Evolutionary conservation across 2,797 vertebrate species (phyloP).

Genomic region (Siniperca obscura): DNA sequence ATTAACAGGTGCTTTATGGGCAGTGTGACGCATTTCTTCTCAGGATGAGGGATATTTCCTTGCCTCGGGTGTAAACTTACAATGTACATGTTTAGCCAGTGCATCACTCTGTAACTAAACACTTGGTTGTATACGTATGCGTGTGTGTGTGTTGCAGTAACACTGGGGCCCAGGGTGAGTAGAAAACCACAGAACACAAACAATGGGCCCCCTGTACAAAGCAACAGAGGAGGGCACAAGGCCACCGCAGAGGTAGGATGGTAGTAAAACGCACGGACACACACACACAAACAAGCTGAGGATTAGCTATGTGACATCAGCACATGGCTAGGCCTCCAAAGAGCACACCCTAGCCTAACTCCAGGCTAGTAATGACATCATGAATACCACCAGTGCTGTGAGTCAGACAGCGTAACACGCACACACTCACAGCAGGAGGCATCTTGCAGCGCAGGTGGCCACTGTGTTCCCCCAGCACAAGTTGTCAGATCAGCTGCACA

Average conservation of each 20-base stretch:
- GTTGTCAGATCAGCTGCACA: conserved; percentile 61
- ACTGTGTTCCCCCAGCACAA: conserved; percentile 35
- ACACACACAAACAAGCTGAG: conserved; percentile 60
- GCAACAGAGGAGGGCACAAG: conserved; percentile 54
- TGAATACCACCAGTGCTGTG: conserved; percentile 66
- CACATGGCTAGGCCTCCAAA: conserved; percentile 60
- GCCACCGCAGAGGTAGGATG: conserved; percentile 67
- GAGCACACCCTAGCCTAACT: conserved; percentile 61
- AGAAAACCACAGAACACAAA: conserved; percentile 77
- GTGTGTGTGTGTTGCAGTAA: conserved; percentile 54
- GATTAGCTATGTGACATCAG: conserved; percentile 72
- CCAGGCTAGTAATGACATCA: conserved; percentile 75
- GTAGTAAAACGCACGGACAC: conserved; percentile 66
- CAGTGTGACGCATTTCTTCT: conserved; percentile 61
- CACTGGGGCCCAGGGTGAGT: conserved; percentile 63
- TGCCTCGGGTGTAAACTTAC: conserved; percentile 59
- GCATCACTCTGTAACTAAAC: conserved; percentile 73
- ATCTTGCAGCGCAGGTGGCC: conserved; percentile 67
- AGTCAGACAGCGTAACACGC: conserved; percentile 60
- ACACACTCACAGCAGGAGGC: conserved; percentile 50
- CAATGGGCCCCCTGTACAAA: conserved; percentile 59
- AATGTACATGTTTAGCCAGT: conserved; percentile 72
- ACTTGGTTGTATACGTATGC: conserved; percentile 39
- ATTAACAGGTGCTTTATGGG: conserved; percentile 73
- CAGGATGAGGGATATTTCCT: conserved; percentile 68